Base-by-base conservation (phyloP, 1,140 invertebrate genomes). In the Nasonia longicornis region DNA sequence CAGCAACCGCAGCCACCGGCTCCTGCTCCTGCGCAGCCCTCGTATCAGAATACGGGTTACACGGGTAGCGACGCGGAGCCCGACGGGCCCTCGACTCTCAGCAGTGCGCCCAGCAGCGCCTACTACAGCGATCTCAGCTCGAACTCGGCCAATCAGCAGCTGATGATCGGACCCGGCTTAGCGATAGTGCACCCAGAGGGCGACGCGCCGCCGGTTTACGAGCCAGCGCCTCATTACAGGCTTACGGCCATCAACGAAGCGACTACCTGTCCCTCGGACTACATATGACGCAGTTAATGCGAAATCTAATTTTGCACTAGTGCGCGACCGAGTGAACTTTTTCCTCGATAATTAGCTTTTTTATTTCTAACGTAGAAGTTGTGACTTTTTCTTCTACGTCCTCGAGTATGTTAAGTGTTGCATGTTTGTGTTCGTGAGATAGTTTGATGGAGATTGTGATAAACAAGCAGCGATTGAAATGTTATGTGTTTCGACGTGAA, bases 11-110 rank as follows among this genome's bases (percentile, higher is more conserved):
- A 84, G 22, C 78, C 84, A n/a, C 70, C 87, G 88, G 48, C 22
- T 87, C 52, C 92, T 90, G 84, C 38, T 2, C 92, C 88, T 75
- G 87, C 85, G 83, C 92, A 89, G 64, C 93, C 94, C 6, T 94
- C 94, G 11, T 94, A 95, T 84, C 93, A 94, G 85, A 95, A 95
- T 87, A 94, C 94, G 2, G 94, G 92, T 16, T 94, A 94, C 87
- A 93, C 93, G 82, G 92, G 93, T 83, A 92, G 92, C 84, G 93
- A 93, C 86, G 91, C 91, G 38, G 94, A 94, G 83, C 93, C 93
- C 35, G 93, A 94, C 83, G 92, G 93, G 22, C 93, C 93, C 3
- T 77, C 80, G 58, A 92, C 92, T 74, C 83, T 91, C 7, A 94
- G 93, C 77, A 94, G 93, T 79, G 94, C 94, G 2, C 94, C 94